Evolutionary conservation across 1,140 invertebrate species (phyloP), one percentile per base, ranked within the genome.

Genomic region (Nylanderia fulva): DNA sequence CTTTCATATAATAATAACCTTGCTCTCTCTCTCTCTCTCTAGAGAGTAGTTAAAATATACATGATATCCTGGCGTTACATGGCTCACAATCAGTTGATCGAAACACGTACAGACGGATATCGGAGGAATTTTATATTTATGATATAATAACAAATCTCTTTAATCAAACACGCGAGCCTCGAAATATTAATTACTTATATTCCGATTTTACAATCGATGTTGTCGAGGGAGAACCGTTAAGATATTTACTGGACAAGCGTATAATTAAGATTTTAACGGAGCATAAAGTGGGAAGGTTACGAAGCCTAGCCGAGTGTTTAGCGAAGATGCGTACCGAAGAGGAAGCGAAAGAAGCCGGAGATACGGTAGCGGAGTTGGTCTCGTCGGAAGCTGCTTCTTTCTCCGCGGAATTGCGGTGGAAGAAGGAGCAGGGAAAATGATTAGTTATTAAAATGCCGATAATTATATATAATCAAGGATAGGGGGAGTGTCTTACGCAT

Each of bases 371-470:
- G 90, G 88, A 85, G 88, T 84, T 88, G 58, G 79, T 90, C 91
- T 90, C 91, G 90, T 93, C 93, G 93, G 91, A 93, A 92, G 93
- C 92, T 91, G 92, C 92, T 92, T 88, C 93, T 91, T 93, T 91
- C 93, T 93, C 89, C 92, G 85, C 91, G 90, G 86, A 88, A 93
- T 93, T 93, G 91, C 87, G 91, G 90, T 86, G 83, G 61, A 77
- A 56, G 91, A 93, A 89, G 91, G 90, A 91, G 90, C 87, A 84
- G 89, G 91, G 90, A 92, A 94, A 94, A 94, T 94, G 94, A 95
- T 94, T 94, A 95, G 93, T 94, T 95, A 95, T 95, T 94, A 95
- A 95, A 95, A 95, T 95, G 91, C 93, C 92, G 92, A 94, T 95
- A 94, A 95, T 95, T 93, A 94, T 91, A 95, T 95, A 94, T 94